Evolutionary conservation across 2,888 invertebrate genomes (phyloP), one percentile per base, ranked within the genome.

Genomic region (Nyleta sp.): DNA sequence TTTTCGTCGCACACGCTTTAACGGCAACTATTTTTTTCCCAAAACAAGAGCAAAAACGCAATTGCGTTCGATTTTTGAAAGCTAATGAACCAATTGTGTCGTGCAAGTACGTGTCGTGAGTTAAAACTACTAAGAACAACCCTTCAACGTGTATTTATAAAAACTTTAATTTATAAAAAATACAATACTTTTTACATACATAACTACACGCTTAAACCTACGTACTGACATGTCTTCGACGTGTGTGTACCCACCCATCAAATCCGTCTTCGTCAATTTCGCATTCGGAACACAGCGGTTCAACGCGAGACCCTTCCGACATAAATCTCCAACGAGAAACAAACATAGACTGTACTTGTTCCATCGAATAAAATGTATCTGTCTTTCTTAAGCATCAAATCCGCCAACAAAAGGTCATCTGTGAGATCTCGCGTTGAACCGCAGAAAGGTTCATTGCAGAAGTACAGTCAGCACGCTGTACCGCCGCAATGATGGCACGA

Each of bases 101-200:
- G 10, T 55, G 24, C 44, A 40, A 40, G 46, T 35, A 11, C 2
- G 35, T 35, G 11, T 35, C 11, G 11, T 44, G 20, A 44, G 15
- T 48, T 8, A 48, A 28, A 28, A n/a, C n/a, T n/a, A 53, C 8
- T 35, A 62, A 40, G 44, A 48, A 46, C n/a, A 10, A 6, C 10
- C 2, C 1, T n/a, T 28, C 8, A 24, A 33, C 5, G n/a, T 64
- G 10, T 65, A 20, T 75, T 70, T 72, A 67, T 50, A 72, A 76
- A 77, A 53, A 55, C 33, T 71, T 77, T 72, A 77, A 67, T 77
- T 78, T 60, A 73, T 77, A 67, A 55, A 73, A 72, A 78, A 73
- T 73, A 78, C 78, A 78, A 57, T 78, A 73, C 68, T 78, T 73
- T 72, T 76, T 71, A 71, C 64, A 77, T 60, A 77, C 59, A 33